phyloP scores from a whole-genome alignment of 2,113 vertebrate genomes.

The Neodon shergylaensis region DNA sequence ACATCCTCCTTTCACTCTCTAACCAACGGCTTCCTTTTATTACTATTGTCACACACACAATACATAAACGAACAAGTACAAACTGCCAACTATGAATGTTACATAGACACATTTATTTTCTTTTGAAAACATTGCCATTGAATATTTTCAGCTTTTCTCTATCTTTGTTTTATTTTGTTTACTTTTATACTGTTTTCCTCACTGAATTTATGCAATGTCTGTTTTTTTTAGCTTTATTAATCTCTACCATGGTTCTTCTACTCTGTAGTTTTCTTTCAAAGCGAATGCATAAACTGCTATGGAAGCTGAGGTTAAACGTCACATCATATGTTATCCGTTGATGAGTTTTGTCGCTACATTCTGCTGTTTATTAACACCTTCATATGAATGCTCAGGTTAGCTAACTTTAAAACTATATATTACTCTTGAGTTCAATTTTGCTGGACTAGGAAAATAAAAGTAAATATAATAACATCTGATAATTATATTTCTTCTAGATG shows the following conservation, averaged over 20 bases:
- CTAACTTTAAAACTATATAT: slow-evolving; percentile 31
- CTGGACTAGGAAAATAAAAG: slow-evolving; percentile 2
- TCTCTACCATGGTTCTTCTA: neutral
- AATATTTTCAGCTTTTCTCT: neutral
- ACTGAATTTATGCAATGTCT: neutral
- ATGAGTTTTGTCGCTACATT: neutral
- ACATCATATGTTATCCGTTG: neutral
- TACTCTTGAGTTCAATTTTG: neutral
- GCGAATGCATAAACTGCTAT: neutral
- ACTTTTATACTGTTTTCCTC: neutral
- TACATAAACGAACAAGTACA: neutral
- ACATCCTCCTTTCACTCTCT: neutral
- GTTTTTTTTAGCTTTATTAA: neutral
- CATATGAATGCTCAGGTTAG: neutral
- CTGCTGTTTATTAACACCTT: neutral
- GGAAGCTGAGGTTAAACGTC: slow-evolving; percentile 19
- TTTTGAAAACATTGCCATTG: neutral
- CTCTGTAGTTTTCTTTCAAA: slow-evolving; percentile 27
- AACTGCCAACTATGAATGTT: neutral
- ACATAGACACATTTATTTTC: neutral
- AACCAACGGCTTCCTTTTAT: neutral
- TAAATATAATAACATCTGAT: slow-evolving; percentile 26
- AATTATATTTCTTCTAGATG: slow-evolving; percentile 39
- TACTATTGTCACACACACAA: neutral
- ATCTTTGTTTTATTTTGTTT: slow-evolving; percentile 1